These are phyloP conservation scores for Hydrotaea diabolus DNA, from an alignment of 2,888 invertebrate genomes.

Conservation along the genomic window DNA sequence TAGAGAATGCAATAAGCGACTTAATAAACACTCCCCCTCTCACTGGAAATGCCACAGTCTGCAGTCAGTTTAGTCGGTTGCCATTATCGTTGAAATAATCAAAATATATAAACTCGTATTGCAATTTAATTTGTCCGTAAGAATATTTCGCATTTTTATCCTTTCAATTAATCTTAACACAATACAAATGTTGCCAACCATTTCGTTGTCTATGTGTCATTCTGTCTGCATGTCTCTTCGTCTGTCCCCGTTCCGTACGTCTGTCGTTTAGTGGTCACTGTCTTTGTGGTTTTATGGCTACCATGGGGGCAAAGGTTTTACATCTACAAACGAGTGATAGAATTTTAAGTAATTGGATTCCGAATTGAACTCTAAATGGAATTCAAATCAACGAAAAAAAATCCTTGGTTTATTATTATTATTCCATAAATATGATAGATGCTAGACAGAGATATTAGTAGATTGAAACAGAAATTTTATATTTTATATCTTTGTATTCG, in stretches of 20 bases:
- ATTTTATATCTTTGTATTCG: too few relatives aligned
- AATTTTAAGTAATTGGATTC: background rate
- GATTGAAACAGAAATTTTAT: too few relatives aligned
- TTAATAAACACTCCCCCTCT: too few relatives aligned
- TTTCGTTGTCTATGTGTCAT: background rate
- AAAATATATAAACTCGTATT: constrained; percentile 1
- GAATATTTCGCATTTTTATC: background rate
- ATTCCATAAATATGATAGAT: background rate
- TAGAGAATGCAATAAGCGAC: too few relatives aligned
- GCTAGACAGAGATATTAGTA: background rate
- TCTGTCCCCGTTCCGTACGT: too few relatives aligned
- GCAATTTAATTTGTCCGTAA: constrained; percentile 2
- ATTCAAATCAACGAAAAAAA: background rate
- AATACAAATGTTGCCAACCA: background rate
- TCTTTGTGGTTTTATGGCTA: background rate
- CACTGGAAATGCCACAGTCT: too few relatives aligned
- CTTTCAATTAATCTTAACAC: constrained; percentile 41
- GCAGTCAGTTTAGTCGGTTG: too few relatives aligned
- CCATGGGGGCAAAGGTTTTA: background rate
- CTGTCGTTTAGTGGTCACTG: background rate
- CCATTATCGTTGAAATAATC: background rate
- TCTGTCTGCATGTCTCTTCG: background rate
- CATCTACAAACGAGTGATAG: background rate
- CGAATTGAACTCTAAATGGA: background rate
- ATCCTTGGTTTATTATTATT: too few relatives aligned